A percentile compares a stretch with the other conserved stretches of the same genome.
Conservation (phyloP, 2,113 vertebrate species). For the Charina bottae region DNA sequence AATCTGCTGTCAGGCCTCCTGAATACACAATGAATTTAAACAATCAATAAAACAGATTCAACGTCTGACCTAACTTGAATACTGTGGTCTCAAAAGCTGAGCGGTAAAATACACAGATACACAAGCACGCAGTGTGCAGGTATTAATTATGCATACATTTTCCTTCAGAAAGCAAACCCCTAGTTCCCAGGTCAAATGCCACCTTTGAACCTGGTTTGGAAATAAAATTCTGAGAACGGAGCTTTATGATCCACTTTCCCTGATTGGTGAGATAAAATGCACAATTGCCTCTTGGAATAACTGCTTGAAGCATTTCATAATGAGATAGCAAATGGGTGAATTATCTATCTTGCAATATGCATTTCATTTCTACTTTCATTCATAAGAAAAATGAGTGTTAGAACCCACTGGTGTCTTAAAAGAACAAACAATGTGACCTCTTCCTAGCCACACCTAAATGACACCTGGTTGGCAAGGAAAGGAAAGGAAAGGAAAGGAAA, state of each 20-base stretch:
- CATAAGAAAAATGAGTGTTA: slow-evolving; percentile 6
- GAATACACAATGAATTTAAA: not conserved
- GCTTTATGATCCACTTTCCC: not conserved
- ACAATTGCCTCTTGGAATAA: not conserved
- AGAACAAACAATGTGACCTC: not conserved
- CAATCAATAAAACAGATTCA: not conserved
- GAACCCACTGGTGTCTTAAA: not conserved
- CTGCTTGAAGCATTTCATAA: not conserved
- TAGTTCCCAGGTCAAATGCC: not conserved
- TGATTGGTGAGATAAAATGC: not conserved
- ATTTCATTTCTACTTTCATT: not conserved
- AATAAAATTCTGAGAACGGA: not conserved
- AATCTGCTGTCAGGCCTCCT: not conserved
- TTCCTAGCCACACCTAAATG: not conserved
- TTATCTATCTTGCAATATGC: not conserved
- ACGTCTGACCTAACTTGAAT: not conserved
- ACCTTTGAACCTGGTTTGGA: not conserved
- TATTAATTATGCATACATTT: not conserved
- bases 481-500: not conserved
- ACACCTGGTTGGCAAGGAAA: not conserved
- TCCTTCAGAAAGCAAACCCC: not conserved
- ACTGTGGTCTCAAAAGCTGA: not conserved
- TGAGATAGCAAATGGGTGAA: not conserved
- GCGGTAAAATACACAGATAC: not conserved
- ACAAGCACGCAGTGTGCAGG: no score